Evolutionary conservation across 2,113 vertebrate genomes (phyloP).

Genomic region (Picathartes gymnocephalus): DNA sequence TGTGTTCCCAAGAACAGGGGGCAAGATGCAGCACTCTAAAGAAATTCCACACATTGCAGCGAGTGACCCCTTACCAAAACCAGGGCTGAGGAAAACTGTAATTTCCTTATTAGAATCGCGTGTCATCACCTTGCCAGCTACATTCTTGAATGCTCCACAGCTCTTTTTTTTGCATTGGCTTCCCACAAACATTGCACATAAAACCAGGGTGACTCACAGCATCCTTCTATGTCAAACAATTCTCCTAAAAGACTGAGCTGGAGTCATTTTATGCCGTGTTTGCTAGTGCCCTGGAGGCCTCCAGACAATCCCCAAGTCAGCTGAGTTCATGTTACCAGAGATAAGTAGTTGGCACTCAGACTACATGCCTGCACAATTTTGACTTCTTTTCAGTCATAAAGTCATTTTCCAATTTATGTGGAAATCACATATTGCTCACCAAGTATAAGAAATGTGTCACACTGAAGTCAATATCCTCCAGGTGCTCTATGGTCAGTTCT

Average conservation of each 20-base stretch:
- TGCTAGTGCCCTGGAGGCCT: not conserved
- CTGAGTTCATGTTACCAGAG: not conserved
- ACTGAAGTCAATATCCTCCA: not conserved
- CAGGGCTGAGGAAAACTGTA: not conserved
- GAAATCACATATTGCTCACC: not conserved
- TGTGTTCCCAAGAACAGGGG: not conserved
- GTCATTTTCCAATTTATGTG: not conserved
- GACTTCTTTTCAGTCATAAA: not conserved
- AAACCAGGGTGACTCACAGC: not conserved
- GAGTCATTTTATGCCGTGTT: not conserved
- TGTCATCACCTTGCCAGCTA: slow-evolving; percentile 36
- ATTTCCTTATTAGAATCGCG: slow-evolving; percentile 20
- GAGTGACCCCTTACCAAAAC: slow-evolving; percentile 3
- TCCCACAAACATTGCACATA: not conserved
- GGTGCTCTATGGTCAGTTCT: not conserved
- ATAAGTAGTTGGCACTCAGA: not conserved
- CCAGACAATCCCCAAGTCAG: not conserved
- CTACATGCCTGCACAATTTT: not conserved
- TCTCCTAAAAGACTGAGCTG: not conserved
- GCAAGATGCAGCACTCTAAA: not conserved
- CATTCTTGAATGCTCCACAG: not conserved
- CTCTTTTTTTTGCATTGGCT: not conserved
- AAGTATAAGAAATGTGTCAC: not conserved
- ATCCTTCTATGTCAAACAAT: not conserved
- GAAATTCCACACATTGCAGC: not conserved